A percentile compares a stretch with the other conserved stretches of the same genome.
Evolutionary conservation across 1,140 invertebrate species (phyloP).

Genomic region (Lepeophtheirus salmonis): DNA sequence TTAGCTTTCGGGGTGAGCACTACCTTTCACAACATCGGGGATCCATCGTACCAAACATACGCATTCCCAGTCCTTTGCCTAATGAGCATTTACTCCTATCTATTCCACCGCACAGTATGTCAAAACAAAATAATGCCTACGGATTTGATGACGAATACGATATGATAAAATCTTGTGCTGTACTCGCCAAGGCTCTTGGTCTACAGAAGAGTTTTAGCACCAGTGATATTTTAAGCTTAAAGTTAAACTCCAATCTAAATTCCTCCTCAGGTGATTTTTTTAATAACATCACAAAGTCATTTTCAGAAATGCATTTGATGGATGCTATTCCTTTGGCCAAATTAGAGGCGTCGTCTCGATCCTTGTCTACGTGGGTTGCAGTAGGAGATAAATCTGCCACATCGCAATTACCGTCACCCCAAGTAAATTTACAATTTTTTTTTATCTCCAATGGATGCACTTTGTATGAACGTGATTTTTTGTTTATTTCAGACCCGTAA

Average conservation of each 20-base stretch:
- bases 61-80: not conserved
- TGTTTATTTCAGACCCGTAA: not conserved
- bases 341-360: conserved; percentile 49
- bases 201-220: conserved; percentile 60
- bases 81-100: not conserved
- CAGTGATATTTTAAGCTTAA: conserved; percentile 38
- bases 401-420: conserved; percentile 49
- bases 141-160: not conserved
- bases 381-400: conserved; percentile 45
- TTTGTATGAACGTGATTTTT: not conserved
- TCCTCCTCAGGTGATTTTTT: conserved; percentile 12
- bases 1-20: not conserved
- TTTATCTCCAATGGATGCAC: not conserved
- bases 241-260: not conserved
- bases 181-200: conserved; percentile 51
- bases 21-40: not conserved
- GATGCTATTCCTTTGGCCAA: conserved; percentile 25
- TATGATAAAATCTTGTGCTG: conserved; percentile 49
- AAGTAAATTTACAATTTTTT: conserved; percentile 28
- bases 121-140: not conserved
- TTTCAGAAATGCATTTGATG: conserved; percentile 14
- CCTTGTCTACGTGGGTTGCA: conserved; percentile 67
- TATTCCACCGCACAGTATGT: not conserved
- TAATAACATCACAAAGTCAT: conserved; percentile 16
- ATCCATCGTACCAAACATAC: not conserved